A percentile compares a stretch with the other conserved stretches of the same genome.
Evolutionary conservation across 2,888 invertebrate species (phyloP).

Genomic region (Sussaba pulchella): DNA sequence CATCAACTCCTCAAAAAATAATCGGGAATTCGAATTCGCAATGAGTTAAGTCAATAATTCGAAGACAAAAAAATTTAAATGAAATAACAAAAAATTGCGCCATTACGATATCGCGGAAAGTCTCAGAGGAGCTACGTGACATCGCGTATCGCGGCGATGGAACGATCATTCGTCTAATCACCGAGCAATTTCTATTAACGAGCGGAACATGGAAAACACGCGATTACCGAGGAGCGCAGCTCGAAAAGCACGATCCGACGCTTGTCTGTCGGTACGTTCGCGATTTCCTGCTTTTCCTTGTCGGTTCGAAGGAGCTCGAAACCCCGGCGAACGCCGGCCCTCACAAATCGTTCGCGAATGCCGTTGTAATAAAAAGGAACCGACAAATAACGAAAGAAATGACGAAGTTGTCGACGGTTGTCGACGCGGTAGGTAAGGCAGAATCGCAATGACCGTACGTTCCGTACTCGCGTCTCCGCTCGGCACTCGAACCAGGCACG

Average conservation of each 20-base stretch:
- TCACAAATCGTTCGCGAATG: conserved; percentile 53
- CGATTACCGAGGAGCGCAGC: conserved; percentile 53
- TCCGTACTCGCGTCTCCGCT: conserved; percentile 9
- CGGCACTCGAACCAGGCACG: conserved; percentile 26
- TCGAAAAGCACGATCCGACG: conserved; percentile 10
- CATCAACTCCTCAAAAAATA: too few species aligned
- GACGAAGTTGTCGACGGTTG: conserved; percentile 51
- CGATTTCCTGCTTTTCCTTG: conserved; percentile 68
- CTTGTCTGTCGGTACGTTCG: conserved; percentile 44
- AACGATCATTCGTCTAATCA: conserved; percentile 64
- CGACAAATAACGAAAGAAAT: conserved; percentile 60
- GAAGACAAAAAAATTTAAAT: too few species aligned
- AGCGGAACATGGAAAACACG: conserved; percentile 67
- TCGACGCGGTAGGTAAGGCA: conserved; percentile 53
- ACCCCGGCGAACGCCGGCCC: conserved; percentile 26
- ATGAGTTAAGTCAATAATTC: too few species aligned
- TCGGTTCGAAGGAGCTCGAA: conserved; percentile 45
- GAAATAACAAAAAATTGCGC: neutral
- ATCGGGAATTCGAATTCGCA: too few species aligned
- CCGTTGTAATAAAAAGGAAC: conserved; percentile 42
- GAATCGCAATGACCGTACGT: conserved; percentile 19
- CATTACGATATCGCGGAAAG: neutral
- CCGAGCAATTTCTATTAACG: conserved; percentile 68
- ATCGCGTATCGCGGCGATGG: conserved; percentile 49
- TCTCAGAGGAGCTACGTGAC: conserved; percentile 41